Percentiles rank a stretch among this genome's conserved stretches.
Evolutionary conservation across 2,888 invertebrate genomes (phyloP).

Genomic region (Agrotis segetum): DNA sequence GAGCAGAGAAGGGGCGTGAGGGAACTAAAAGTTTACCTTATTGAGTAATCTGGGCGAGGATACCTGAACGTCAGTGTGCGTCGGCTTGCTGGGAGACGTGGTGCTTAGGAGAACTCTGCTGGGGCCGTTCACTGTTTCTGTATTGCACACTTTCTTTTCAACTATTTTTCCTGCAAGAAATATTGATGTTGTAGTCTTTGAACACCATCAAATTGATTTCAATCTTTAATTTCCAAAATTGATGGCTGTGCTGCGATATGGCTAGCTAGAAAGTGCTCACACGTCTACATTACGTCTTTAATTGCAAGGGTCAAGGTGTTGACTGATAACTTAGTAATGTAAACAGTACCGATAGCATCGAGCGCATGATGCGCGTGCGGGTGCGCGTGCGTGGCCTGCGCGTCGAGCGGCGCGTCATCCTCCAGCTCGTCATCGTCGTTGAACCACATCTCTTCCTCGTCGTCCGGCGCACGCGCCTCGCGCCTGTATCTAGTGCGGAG

Average conservation of each 20-base stretch:
- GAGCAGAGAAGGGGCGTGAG: slow-evolving; percentile 72
- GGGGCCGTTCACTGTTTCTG: slow-evolving; percentile 86
- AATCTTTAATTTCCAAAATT: background rate
- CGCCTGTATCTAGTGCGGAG: slow-evolving; percentile 96
- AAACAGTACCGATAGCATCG: slow-evolving; percentile 83
- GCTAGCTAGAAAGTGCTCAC: background rate
- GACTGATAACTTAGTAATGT: slow-evolving; percentile 23
- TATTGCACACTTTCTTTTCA: slow-evolving; percentile 92
- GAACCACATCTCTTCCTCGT: slow-evolving; percentile 99
- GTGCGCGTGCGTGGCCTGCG: slow-evolving; percentile 76
- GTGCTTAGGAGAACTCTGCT: slow-evolving; percentile 83
- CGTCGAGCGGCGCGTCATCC: slow-evolving; percentile 92
- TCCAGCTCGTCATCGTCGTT: slow-evolving; percentile 98
- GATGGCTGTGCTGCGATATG: background rate
- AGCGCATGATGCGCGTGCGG: slow-evolving; percentile 83
- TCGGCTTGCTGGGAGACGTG: slow-evolving; percentile 77
- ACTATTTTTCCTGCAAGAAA: slow-evolving; percentile 91
- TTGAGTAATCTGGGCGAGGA: slow-evolving; percentile 90
- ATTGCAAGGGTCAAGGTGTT: slow-evolving; percentile 19
- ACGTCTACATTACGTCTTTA: background rate
- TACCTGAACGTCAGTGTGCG: slow-evolving; percentile 89
- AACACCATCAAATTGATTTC: too few species aligned
- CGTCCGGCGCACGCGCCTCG: slow-evolving; percentile 98
- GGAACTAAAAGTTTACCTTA: slow-evolving; percentile 89
- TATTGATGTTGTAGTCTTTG: slow-evolving; percentile 25